phyloP scores from a whole-genome alignment of 1,140 invertebrate genomes.

The Pinna nobilis region DNA sequence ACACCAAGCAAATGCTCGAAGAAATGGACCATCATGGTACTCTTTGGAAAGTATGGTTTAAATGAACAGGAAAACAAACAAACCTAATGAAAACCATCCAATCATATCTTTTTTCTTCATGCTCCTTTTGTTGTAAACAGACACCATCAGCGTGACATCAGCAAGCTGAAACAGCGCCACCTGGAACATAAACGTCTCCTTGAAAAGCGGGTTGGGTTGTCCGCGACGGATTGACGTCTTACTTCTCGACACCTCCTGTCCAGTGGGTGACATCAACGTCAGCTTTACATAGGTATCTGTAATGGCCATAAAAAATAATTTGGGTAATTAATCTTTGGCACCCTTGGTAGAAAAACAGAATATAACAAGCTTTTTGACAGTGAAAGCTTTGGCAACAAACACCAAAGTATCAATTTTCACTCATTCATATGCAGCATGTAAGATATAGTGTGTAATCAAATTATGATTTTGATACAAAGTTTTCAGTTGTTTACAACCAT shows the following conservation, averaged over 20 bases:
- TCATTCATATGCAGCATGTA: not conserved
- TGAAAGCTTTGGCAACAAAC: no score
- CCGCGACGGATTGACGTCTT: constrained; percentile 93
- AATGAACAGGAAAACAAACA: not conserved
- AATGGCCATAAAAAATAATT: constrained; percentile 33
- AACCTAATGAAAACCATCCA: constrained; percentile 92
- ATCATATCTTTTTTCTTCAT: constrained; percentile 98
- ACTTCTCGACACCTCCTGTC: constrained; percentile 92
- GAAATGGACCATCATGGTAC: no score
- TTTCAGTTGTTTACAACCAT: no score
- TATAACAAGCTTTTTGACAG: no score
- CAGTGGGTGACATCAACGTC: constrained; percentile 91
- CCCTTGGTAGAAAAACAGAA: no score
- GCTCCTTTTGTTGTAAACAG: constrained; percentile 92
- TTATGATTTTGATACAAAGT: not conserved
- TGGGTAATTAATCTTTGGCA: not conserved
- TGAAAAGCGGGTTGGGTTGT: constrained; percentile 95
- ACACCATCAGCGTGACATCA: constrained; percentile 95
- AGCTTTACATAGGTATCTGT: constrained; percentile 95
- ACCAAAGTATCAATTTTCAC: not conserved
- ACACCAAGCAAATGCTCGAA: no score
- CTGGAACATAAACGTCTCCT: constrained; percentile 97
- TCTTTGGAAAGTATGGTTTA: no score
- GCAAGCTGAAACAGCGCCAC: constrained; percentile 95
- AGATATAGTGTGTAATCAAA: not conserved